phyloP scores from a whole-genome alignment of 2,888 invertebrate genomes.

The Dendrolimus houi region DNA sequence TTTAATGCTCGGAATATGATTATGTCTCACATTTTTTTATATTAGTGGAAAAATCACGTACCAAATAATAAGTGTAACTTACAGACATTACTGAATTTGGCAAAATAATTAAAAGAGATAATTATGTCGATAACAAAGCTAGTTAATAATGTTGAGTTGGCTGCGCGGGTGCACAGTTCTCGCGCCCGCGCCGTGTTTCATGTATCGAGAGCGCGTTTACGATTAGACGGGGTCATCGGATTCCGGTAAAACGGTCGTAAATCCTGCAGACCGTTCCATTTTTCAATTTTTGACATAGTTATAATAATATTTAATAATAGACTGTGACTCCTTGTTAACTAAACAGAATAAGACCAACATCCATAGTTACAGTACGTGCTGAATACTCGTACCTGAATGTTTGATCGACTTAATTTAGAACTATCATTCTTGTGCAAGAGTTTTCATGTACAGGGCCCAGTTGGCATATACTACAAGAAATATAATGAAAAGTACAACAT shows the following conservation, averaged over 20 bases:
- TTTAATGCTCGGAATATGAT: too few species aligned
- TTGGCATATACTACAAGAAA: too few species aligned
- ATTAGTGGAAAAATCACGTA: too few species aligned
- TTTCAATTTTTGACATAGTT: slow-evolving; percentile 51
- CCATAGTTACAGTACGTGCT: not conserved
- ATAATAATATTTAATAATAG: slow-evolving; percentile 35
- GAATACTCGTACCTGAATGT: too few species aligned
- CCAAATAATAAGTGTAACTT: too few species aligned
- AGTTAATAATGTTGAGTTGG: not conserved
- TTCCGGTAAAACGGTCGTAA: slow-evolving; percentile 65
- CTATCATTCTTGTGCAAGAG: too few species aligned
- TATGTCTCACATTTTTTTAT: too few species aligned
- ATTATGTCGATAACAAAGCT: not conserved
- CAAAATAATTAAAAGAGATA: too few species aligned
- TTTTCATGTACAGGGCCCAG: too few species aligned
- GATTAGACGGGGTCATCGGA: slow-evolving; percentile 64
- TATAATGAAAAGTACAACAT: too few species aligned
- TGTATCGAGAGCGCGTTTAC: slow-evolving; percentile 61
- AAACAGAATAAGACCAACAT: not conserved
- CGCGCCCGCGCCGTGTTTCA: slow-evolving; percentile 4
- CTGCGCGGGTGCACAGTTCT: not conserved
- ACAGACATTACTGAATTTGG: too few species aligned
- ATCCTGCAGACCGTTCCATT: slow-evolving; percentile 44
- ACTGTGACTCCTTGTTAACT: slow-evolving; percentile 3
- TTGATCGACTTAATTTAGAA: too few species aligned